These are phyloP conservation scores for Speoplatyrhinus poulsoni DNA, from an alignment of 2,113 vertebrate species.

Conservation along the genomic window DNA sequence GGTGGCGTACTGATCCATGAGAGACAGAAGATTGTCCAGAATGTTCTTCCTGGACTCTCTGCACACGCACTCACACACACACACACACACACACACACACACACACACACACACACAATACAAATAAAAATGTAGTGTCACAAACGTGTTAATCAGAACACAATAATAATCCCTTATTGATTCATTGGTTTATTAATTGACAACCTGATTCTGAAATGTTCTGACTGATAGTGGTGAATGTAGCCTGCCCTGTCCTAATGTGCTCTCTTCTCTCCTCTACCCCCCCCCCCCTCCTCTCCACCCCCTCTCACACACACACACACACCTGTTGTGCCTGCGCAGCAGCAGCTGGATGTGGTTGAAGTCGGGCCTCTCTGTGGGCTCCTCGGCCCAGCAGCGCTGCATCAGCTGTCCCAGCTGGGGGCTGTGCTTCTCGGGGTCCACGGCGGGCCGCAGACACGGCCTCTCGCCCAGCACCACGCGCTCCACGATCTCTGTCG, in stretches of 20 bases:
- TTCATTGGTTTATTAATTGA: too few species aligned
- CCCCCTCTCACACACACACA: background rate
- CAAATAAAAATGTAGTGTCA: background rate
- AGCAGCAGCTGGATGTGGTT: constrained; percentile 86
- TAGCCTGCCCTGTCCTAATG: background rate
- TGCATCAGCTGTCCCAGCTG: constrained; percentile 92
- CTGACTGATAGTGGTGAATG: too few species aligned
- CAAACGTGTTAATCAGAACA: background rate
- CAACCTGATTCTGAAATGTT: too few species aligned
- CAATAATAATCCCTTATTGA: too few species aligned
- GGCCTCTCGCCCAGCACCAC: constrained; percentile 86
- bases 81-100: background rate
- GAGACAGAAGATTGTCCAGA: constrained; percentile 89
- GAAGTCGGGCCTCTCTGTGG: constrained; percentile 89
- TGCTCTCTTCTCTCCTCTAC: background rate
- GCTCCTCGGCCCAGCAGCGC: constrained; percentile 92
- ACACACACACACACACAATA: background rate
- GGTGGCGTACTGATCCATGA: constrained; percentile 97
- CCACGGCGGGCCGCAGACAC: constrained; percentile 81
- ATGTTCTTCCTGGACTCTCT: constrained; percentile 91
- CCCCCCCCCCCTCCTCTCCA: background rate
- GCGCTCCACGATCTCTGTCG: constrained; percentile 88
- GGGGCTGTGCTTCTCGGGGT: constrained; percentile 82
- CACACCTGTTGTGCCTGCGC: constrained; percentile 91
- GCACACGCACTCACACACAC: constrained; percentile 23